Conservation (phyloP, 2,113 vertebrate genomes). For the Embiotoca jacksoni region DNA sequence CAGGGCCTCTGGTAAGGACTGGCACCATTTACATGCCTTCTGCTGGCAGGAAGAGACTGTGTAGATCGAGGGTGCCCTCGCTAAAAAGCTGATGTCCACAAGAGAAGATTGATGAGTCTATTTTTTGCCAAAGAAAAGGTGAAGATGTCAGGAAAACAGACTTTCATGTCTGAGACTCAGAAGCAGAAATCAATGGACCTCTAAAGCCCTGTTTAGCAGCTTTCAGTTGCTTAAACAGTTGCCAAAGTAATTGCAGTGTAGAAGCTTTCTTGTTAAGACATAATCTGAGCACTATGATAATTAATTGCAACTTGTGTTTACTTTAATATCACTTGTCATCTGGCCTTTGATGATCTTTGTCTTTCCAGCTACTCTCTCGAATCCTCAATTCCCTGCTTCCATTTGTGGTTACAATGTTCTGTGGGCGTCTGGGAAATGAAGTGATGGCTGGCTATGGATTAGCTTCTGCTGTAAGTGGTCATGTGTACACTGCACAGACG, state of each 20-base stretch:
- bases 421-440: conserved; percentile 91
- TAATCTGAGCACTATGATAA: background rate
- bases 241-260: background rate
- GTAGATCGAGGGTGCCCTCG: background rate
- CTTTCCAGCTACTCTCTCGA: conserved; percentile 87
- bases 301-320: background rate
- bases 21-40: background rate
- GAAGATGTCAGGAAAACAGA: conserved; percentile 17
- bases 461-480: conserved; percentile 87
- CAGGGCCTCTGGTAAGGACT: conserved; percentile 81
- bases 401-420: conserved; percentile 93
- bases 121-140: conserved; percentile 9
- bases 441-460: conserved; percentile 91
- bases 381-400: conserved; percentile 90
- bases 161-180: background rate
- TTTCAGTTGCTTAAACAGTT: background rate
- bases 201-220: conserved; percentile 18
- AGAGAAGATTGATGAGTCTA: background rate
- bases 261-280: background rate
- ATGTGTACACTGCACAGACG: background rate
- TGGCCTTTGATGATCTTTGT: conserved; percentile 32
- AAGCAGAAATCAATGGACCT: conserved; percentile 22
- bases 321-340: conserved; percentile 2
- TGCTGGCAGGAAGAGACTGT: background rate
- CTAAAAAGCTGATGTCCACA: background rate